Evolutionary conservation across 1,140 invertebrate species (phyloP), one percentile per base, ranked within the genome.

Genomic region (Halictus rubicundus): DNA sequence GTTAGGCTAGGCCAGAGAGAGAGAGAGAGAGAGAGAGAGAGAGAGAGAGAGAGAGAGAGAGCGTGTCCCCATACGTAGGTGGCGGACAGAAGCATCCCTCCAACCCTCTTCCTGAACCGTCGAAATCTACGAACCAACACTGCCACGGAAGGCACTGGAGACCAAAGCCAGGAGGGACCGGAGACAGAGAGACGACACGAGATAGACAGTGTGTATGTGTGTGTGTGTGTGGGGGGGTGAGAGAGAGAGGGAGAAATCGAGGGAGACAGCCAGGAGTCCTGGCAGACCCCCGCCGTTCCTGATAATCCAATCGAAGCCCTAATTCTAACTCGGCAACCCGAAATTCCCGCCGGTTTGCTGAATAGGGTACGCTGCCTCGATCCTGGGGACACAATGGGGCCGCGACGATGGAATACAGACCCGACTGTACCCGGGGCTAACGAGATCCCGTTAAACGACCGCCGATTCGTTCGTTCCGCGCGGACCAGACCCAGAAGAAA

Each of bases 251-350:
- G 66, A 69, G 54, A 70, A 77, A 72, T 60, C 66, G 82, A 79
- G 60, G 80, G 59, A 27, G 59, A 61, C 19, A 65, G 63, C 23
- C 32, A 42, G n/a, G 64, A 66, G 64, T 39, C 39, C 21, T 23
- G 72, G 60, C 66, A 78, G 82, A 73, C 75, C 78, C 66, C 84
- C 78, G 65, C 70, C 85, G 87, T 39, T 88, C 78, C 89, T 90
- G 91, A 93, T 93, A 93, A 93, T 93, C 90, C 91, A 93, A 93
- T 93, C 91, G 89, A 91, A 93, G 89, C 89, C 90, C 92, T 92
- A 93, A 93, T 93, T 93, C 91, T 91, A 90, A 92, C 91, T 90
- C 91, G 88, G 88, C 90, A 91, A 89, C 88, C 89, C 88, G 89
- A 92, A 92, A 92, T 92, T 93, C 91, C 88, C 89, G 89, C 85